Evolutionary conservation across 2,113 vertebrate species (phyloP).

Genomic region (Thalassoma bifasciatum): DNA sequence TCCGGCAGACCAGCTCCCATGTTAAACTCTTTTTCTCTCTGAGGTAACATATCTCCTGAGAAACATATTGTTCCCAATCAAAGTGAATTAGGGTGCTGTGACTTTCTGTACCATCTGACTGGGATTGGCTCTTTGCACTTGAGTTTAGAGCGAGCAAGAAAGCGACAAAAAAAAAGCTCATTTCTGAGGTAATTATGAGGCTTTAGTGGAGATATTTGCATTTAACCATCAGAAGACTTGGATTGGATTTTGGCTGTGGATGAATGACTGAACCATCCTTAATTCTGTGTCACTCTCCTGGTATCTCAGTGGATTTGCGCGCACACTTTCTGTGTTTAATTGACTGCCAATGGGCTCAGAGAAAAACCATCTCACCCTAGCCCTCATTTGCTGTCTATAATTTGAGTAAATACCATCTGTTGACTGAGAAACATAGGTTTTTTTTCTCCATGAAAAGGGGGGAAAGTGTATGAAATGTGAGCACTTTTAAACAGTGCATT

Average conservation of each 20-base stretch:
- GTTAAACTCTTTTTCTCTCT: slow-evolving; percentile 32
- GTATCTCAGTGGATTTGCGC: slow-evolving; percentile 41
- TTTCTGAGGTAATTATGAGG: slow-evolving; percentile 40
- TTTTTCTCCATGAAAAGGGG: slow-evolving; percentile 18
- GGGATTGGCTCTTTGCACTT: slow-evolving; percentile 35
- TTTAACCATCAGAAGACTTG: slow-evolving; percentile 52
- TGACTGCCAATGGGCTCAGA: slow-evolving; percentile 53
- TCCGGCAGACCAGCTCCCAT: slow-evolving; percentile 50
- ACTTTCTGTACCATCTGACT: slow-evolving; percentile 37
- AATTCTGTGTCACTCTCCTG: slow-evolving; percentile 46
- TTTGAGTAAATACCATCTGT: slow-evolving; percentile 67
- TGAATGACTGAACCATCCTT: slow-evolving; percentile 35
- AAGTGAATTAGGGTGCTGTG: slow-evolving; percentile 48
- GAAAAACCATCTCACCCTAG: slow-evolving; percentile 37
- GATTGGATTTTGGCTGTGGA: slow-evolving; percentile 50
- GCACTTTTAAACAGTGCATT: slow-evolving; percentile 53
- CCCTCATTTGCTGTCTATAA: slow-evolving; percentile 55
- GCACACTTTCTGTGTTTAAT: slow-evolving; percentile 44
- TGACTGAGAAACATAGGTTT: slow-evolving; percentile 58
- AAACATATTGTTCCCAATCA: slow-evolving; percentile 54
- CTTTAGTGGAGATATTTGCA: slow-evolving; percentile 54
- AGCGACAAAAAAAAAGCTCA: background rate
- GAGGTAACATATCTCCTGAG: slow-evolving; percentile 34
- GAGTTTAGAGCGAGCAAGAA: slow-evolving; percentile 47
- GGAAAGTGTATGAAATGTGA: slow-evolving; percentile 25